Percentiles rank a stretch among this genome's conserved stretches.
These are phyloP conservation scores for Genyomyrus donnyi DNA, from an alignment of 2,113 vertebrate genomes.

Conservation along the genomic window DNA sequence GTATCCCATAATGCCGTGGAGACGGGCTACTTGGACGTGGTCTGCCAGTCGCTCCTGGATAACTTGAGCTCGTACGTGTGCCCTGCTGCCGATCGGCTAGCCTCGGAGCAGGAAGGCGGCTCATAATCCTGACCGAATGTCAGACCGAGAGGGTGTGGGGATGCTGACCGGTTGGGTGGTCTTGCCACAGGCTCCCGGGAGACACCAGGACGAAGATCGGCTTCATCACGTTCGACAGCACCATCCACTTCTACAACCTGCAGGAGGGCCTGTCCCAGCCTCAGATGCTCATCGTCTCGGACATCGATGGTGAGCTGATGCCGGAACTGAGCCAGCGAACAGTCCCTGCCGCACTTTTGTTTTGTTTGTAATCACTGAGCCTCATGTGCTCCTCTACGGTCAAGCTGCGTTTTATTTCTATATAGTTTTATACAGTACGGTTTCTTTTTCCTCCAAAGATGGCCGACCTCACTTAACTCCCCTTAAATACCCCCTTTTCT, in stretches of 20 bases:
- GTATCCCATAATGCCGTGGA: slow-evolving; percentile 93
- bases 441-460: neutral
- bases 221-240: slow-evolving; percentile 96
- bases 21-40: slow-evolving; percentile 86
- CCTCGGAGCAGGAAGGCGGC: neutral
- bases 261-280: slow-evolving; percentile 95
- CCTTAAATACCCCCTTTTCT: neutral
- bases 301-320: slow-evolving; percentile 79
- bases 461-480: neutral
- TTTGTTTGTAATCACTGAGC: neutral
- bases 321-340: neutral
- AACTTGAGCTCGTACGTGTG: slow-evolving; percentile 85
- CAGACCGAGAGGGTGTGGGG: neutral
- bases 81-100: neutral
- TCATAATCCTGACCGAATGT: neutral
- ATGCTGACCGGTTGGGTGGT: neutral
- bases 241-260: slow-evolving; percentile 96
- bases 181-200: slow-evolving; percentile 79
- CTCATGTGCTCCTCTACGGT: neutral
- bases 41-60: slow-evolving; percentile 85
- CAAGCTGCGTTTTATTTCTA: neutral
- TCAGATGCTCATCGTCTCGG: slow-evolving; percentile 95
- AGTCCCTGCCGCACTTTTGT: neutral
- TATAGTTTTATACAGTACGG: neutral
- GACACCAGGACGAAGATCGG: slow-evolving; percentile 93